Percentiles rank a stretch among this genome's conserved stretches.
Evolutionary conservation across 2,888 invertebrate species (phyloP).

Genomic region (Crepidodera aurea): DNA sequence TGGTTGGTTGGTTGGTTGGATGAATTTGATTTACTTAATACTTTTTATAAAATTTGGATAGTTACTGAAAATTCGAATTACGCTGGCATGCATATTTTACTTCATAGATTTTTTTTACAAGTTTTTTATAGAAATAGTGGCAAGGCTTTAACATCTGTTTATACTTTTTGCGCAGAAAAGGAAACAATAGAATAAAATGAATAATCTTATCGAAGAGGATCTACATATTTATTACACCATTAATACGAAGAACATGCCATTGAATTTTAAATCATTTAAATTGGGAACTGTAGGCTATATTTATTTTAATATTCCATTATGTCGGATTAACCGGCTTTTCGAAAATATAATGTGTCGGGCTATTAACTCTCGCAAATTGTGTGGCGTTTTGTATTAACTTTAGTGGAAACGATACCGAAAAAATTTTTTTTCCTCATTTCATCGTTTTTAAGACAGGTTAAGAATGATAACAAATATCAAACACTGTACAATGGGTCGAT

Average conservation of each 20-base stretch:
- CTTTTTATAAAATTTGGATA: too few species aligned
- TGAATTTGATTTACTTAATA: too few species aligned
- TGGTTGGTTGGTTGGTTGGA: too few species aligned
- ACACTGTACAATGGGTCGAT: too few species aligned
- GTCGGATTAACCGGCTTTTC: conserved; percentile 38
- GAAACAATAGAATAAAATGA: conserved; percentile 10
- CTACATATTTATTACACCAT: conserved; percentile 61
- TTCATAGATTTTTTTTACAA: too few species aligned
- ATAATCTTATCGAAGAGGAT: conserved; percentile 54
- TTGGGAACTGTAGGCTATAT: conserved; percentile 45
- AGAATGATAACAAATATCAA: too few species aligned
- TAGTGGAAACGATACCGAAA: neutral
- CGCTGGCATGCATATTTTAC: too few species aligned
- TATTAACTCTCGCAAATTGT: conserved; percentile 29
- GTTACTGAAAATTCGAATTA: too few species aligned
- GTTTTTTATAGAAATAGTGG: too few species aligned
- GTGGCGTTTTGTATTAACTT: conserved; percentile 7
- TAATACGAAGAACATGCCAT: conserved; percentile 59
- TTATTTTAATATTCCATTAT: conserved; percentile 43
- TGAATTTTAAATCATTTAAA: conserved; percentile 60
- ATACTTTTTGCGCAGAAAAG: conserved; percentile 9
- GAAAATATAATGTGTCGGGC: conserved; percentile 38
- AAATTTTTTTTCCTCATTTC: too few species aligned
- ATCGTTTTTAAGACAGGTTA: too few species aligned
- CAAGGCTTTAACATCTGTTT: neutral